Evolutionary conservation across 2,797 vertebrate species (phyloP), one percentile per base, ranked within the genome.

Genomic region (Pithecia hirsuta): DNA sequence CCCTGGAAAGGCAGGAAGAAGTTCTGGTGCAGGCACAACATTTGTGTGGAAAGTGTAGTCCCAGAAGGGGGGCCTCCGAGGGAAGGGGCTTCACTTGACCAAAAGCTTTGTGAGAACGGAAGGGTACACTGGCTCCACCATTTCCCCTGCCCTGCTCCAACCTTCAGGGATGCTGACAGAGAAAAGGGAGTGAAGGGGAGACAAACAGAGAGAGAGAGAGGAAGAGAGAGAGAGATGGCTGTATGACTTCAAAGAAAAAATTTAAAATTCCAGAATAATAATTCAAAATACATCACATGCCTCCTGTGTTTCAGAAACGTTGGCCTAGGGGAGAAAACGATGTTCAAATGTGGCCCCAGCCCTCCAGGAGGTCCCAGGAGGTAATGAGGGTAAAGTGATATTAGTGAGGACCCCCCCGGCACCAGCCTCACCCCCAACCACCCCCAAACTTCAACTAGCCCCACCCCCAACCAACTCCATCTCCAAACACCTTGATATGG

Each of bases 101-200:
- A 36, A 4, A 75, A 80, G 36, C 3, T n/a, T 2, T n/a, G 4
- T 0, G 44, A 59, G 22, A 28, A 48, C 30, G 2, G 28, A 33
- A 80, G 2, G 33, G 33, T n/a, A 33, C 7, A 67, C 64, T 8
- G 15, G 15, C 33, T 67, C 20, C 20, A 55, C 52, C 20, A 55
- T 22, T 55, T 55, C 17, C 70, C 57, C 36, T 12, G 15, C 55
- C 57, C 55, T 4, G 46, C 12, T 2, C 57, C 17, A 4, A 2
- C 59, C 24, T 70, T 7, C 26, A 52, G 12, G 13, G 44, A 24
- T 44, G 11, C 72, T 26, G 11, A 74, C 33, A 19, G 15, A 67
- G 64, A 19, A 55, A 55, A 22, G 52, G 52, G 33, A n/a, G 33
- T 19, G 64, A 67, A 8, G 15, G 33, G 33, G 4, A 67, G 61